Evolutionary conservation across 2,113 vertebrate species (phyloP).

Genomic region (Pogona vitticeps): DNA sequence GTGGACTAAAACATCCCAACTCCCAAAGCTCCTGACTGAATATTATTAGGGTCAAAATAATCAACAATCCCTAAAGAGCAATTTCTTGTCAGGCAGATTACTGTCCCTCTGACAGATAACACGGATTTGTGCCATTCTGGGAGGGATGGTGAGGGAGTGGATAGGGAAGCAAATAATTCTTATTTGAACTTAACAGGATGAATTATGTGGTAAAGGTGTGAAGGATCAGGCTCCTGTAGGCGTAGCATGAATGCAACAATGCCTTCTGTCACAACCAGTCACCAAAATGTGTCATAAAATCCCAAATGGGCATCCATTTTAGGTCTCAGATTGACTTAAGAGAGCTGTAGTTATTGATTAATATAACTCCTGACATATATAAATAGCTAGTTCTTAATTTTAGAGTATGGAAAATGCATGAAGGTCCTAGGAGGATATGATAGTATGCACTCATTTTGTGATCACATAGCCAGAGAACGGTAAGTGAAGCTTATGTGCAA

Average conservation of each 20-base stretch:
- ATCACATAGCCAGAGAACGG: not conserved
- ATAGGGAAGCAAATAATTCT: not conserved
- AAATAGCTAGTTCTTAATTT: slow-evolving; percentile 6
- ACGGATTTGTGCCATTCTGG: not conserved
- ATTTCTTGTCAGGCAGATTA: not conserved
- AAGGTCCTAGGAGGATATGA: not conserved
- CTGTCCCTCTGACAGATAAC: not conserved
- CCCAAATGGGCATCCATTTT: not conserved
- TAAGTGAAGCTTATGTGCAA: slow-evolving; percentile 22
- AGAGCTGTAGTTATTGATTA: not conserved
- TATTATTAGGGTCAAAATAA: not conserved
- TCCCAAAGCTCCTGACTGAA: not conserved
- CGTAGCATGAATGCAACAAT: not conserved
- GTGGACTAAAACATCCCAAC: not conserved
- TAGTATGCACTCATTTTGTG: slow-evolving; percentile 6
- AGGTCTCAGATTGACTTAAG: not conserved
- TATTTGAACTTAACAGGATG: not conserved
- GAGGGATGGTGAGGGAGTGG: too few species aligned
- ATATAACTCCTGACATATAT: not conserved
- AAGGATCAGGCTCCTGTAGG: not conserved
- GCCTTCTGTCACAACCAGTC: not conserved
- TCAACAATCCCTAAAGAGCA: not conserved
- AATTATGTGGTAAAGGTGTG: not conserved
- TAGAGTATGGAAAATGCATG: slow-evolving; percentile 1
- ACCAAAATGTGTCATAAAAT: not conserved